Evolutionary conservation across 2,113 vertebrate genomes (phyloP), one percentile per base, ranked within the genome.

Genomic region (Astatotilapia flaviijosephi): DNA sequence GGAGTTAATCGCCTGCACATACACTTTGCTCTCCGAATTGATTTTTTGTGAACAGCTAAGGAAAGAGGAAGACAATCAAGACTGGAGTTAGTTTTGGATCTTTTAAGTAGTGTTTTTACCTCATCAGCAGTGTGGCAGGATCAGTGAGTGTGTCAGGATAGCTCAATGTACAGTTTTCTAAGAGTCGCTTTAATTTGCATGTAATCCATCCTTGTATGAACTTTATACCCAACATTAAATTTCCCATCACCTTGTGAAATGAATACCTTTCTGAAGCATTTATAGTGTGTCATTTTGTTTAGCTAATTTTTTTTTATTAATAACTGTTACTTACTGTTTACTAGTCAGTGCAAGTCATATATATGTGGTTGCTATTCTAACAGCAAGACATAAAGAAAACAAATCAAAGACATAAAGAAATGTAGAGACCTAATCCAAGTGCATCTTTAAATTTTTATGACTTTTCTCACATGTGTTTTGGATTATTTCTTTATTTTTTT

Each of bases 1-100:
- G 68, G 82, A 93, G 93, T 92, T 95, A 96, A 95, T 94, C 54
- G 83, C 79, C 92, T 92, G 94, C 93, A 91, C 86, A 94, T 94
- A 94, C 77, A 79, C 83, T 92, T 93, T 89, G 88, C 54, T 88
- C 83, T 88, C 33, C 51, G 4, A 94, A 96, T 93, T 86, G 87
- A 95, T 95, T 93, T 93, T 47, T 90, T 84, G 90, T 77, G 79
- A 88, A 88, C 68, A 62, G 91, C 82, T 85, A 77, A 82, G 84
- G 79, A 83, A 80, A 86, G 33, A 88, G 79, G 84, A 58, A 90
- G 65, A 90, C 80, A 83, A 83, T 87, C 56, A 83, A 65, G 79
- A 82, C 21, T 26, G 47, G 45, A 21, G 53, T 83, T 88, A 65
- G 84, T 83, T 77, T 31, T 81, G 54, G 19, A 82, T 49, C 55